Evolutionary conservation across 92 coral and sea anemone genomes (phyloP), one percentile per base, ranked within the genome.

Genomic region (Meandrina meandrites): DNA sequence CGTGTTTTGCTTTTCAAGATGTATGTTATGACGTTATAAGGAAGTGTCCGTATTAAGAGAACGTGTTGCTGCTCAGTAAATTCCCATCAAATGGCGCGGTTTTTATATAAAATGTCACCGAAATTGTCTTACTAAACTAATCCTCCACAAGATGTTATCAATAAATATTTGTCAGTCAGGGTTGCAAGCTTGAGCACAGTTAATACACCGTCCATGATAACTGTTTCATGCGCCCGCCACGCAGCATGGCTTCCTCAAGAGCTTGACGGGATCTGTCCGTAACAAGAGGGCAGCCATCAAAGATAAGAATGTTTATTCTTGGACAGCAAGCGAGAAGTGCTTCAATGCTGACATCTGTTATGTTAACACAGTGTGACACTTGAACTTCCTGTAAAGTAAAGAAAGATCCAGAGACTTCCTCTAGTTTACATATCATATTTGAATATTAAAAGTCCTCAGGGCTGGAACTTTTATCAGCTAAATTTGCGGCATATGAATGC

Each of bases 151-250:
- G 28, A 34, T 27, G 30, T 1, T 6, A 58, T 18, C 47, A 36
- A 72, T 72, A 71, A 19, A 35, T 10, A 73, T 18, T 73, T 36
- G 3, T 35, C 42, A 10, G 3, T 35, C 42, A 10, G 48, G 48
- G 48, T 37, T 24, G 15, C 53, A 36, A 37, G 8, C 70, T 80
- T 77, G 15, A 58, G 28, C 11, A 37, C 58, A 77, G 82, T 88
- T 66, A 95, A 68, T 96, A 96, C 28, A 96, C 93, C n/a, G 99
- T 96, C 99, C 99, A 96, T 4, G 97, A 95, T 11, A 96, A 68
- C 71, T 96, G 99, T 78, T 90, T 95, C 75, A 94, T 85, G 27
- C 79, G 84, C 56, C 90, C 93, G 3, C 95, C 92, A 10, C 94
- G 90, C 75, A 88, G 87, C 50, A 81, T 86, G 17, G 94, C 84